Evolutionary conservation across 2,888 invertebrate species (phyloP).

Genomic region (Alloplasta piceator): DNA sequence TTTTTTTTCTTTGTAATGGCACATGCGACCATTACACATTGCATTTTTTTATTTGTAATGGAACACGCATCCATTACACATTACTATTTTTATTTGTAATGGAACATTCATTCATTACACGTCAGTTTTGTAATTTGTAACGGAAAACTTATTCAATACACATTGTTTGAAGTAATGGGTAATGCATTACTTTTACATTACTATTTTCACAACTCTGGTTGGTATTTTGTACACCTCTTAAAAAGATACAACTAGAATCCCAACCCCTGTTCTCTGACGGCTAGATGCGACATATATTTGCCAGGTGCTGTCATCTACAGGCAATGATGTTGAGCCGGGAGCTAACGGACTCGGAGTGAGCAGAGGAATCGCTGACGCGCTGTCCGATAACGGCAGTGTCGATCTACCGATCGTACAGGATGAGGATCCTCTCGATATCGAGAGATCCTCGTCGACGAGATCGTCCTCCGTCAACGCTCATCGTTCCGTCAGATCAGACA

Average conservation of each 20-base stretch:
- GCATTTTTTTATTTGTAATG: too few relatives aligned
- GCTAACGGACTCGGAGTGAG: slow-evolving; percentile 84
- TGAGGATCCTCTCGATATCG: slow-evolving; percentile 74
- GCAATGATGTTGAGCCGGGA: slow-evolving; percentile 84
- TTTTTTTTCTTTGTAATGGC: too few relatives aligned
- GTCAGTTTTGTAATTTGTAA: too few relatives aligned
- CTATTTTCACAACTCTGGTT: too few relatives aligned
- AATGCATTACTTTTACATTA: too few relatives aligned
- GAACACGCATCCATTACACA: too few relatives aligned
- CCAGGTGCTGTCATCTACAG: slow-evolving; percentile 85
- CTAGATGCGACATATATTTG: slow-evolving; percentile 84
- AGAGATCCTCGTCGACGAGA: slow-evolving; percentile 79
- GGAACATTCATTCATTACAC: too few relatives aligned
- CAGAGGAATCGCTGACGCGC: slow-evolving; percentile 78
- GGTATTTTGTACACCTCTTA: slow-evolving; percentile 78
- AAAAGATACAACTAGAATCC: slow-evolving; percentile 80
- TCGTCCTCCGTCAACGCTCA: slow-evolving; percentile 78
- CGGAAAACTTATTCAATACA: too few relatives aligned
- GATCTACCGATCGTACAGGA: slow-evolving; percentile 75
- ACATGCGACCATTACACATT: too few relatives aligned
- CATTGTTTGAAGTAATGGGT: too few relatives aligned
- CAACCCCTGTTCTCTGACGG: slow-evolving; percentile 83
- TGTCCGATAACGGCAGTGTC: slow-evolving; percentile 77
- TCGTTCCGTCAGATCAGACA: slow-evolving; percentile 78
- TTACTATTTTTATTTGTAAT: too few relatives aligned